Conservation (phyloP, 2,888 invertebrate genomes). For the Agrotis clavis region DNA sequence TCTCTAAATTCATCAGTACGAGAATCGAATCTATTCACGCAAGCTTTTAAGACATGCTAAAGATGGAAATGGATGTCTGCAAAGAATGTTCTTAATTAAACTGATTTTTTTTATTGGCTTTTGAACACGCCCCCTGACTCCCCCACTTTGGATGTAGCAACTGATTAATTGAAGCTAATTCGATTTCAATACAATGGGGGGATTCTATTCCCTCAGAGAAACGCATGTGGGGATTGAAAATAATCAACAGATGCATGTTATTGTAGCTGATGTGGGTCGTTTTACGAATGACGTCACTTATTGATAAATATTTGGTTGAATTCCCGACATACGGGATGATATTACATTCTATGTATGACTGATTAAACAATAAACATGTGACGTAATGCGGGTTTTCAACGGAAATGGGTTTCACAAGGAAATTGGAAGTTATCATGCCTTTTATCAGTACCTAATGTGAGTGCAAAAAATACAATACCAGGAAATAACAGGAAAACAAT, state of each 20-base stretch:
- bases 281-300: slow-evolving; percentile 35
- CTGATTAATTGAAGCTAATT: slow-evolving; percentile 18
- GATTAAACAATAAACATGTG: slow-evolving; percentile 1
- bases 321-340: slow-evolving; percentile 29
- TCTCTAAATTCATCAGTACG: too few relatives aligned
- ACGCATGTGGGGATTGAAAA: background rate
- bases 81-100: slow-evolving; percentile 11
- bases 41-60: too few relatives aligned
- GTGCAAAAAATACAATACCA: too few relatives aligned
- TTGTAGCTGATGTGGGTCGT: slow-evolving; percentile 34
- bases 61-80: background rate
- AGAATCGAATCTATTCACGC: too few relatives aligned
- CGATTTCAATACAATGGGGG: background rate
- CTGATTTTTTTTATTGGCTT: too few relatives aligned
- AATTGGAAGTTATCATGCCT: background rate
- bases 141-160: too few relatives aligned
- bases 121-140: too few relatives aligned
- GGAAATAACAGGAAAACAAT: too few relatives aligned
- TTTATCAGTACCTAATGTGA: too few relatives aligned
- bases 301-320: slow-evolving; percentile 23
- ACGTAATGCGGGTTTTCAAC: background rate
- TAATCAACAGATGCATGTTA: slow-evolving; percentile 29
- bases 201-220: background rate
- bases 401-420: background rate
- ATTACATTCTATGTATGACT: slow-evolving; percentile 5